Conservation (phyloP, 2,888 invertebrate species). For the Pandemis cinnamomeana region DNA sequence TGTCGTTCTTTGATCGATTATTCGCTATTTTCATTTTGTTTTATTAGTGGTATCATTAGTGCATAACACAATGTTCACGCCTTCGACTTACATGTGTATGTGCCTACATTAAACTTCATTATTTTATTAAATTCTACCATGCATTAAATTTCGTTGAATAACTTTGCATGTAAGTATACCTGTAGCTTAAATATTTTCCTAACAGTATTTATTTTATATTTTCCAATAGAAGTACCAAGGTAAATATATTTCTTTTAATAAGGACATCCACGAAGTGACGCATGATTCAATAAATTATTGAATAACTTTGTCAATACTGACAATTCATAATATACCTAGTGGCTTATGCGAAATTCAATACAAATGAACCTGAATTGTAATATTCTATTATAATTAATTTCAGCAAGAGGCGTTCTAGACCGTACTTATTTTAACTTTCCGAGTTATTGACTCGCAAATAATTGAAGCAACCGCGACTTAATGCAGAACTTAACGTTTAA, state of each 20-base stretch:
- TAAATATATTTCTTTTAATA: too few relatives aligned
- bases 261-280: too few relatives aligned
- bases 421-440: conserved; percentile 44
- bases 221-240: too few relatives aligned
- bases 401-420: conserved; percentile 18
- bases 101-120: too few relatives aligned
- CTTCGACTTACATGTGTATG: too few relatives aligned
- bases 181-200: too few relatives aligned
- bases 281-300: too few relatives aligned
- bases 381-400: not conserved
- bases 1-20: conserved; percentile 42
- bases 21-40: conserved; percentile 10
- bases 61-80: not conserved
- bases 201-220: too few relatives aligned
- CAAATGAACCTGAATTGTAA: conserved; percentile 2
- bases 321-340: not conserved
- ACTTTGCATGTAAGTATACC: too few relatives aligned
- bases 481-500: conserved; percentile 58
- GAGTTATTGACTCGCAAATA: conserved; percentile 46
- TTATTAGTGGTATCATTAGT: not conserved
- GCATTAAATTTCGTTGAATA: too few relatives aligned
- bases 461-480: conserved; percentile 51
- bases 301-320: not conserved
- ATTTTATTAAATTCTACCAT: too few relatives aligned
- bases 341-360: not conserved